Evolutionary conservation across 2,113 vertebrate genomes (phyloP).

Genomic region (pig (Sus scrofa)): DNA sequence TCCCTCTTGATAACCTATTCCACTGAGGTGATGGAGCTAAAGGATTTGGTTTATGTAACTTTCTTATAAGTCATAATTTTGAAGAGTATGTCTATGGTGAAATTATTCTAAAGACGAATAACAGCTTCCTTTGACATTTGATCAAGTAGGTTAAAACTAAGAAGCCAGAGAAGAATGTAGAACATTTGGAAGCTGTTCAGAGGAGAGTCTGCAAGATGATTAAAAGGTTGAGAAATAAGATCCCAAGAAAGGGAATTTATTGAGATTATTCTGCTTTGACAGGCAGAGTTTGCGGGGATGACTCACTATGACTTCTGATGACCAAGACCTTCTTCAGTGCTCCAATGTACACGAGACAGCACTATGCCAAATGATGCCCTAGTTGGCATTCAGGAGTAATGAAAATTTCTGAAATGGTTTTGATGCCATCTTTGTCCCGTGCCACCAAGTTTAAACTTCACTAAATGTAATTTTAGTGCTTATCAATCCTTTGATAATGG

Average conservation of each 20-base stretch:
- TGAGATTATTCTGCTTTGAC: background rate
- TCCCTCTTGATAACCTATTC: background rate
- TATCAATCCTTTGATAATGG: slow-evolving; percentile 46
- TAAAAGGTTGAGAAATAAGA: slow-evolving; percentile 16
- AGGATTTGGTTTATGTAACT: background rate
- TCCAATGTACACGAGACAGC: background rate
- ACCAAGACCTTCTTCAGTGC: background rate
- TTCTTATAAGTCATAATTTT: slow-evolving; percentile 22
- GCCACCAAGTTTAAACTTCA: background rate
- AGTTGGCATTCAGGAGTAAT: background rate
- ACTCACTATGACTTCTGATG: background rate
- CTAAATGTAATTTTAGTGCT: background rate
- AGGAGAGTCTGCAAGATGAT: background rate
- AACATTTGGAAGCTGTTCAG: slow-evolving; percentile 26
- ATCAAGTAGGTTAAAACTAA: slow-evolving; percentile 75
- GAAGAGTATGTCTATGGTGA: slow-evolving; percentile 11
- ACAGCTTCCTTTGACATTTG: slow-evolving; percentile 67
- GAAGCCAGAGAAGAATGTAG: background rate
- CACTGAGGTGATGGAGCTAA: background rate
- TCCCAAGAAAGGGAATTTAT: background rate
- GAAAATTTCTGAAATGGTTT: background rate
- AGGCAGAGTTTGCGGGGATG: background rate
- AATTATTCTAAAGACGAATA: slow-evolving; percentile 36
- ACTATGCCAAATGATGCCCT: background rate
- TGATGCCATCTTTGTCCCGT: background rate